These are phyloP conservation scores for Discoglossus pictus DNA, from an alignment of 2,797 vertebrate species.

Conservation along the genomic window DNA sequence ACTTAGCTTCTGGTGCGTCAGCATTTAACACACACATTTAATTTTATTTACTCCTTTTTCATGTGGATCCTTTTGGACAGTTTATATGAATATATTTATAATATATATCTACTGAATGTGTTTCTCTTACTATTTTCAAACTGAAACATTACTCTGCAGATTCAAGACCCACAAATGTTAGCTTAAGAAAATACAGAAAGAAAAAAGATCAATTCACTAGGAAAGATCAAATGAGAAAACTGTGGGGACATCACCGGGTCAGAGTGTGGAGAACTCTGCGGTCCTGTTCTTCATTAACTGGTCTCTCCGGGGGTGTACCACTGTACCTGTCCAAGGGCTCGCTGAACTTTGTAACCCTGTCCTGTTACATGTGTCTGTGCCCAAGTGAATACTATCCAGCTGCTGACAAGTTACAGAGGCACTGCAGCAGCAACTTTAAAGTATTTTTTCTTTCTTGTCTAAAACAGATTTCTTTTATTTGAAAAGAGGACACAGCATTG, in stretches of 20 bases:
- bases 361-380: constrained; percentile 74
- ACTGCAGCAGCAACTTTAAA: constrained; percentile 78
- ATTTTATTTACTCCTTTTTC: too few relatives aligned
- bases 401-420: constrained; percentile 79
- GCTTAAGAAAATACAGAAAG: constrained; percentile 74
- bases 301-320: constrained; percentile 84
- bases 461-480: constrained; percentile 66
- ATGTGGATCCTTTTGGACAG: too few relatives aligned
- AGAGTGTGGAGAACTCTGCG: constrained; percentile 86
- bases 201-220: constrained; percentile 79
- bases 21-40: too few relatives aligned
- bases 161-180: constrained; percentile 76
- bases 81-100: too few relatives aligned
- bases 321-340: constrained; percentile 93
- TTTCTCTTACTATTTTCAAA: too few relatives aligned
- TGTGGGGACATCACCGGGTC: constrained; percentile 80
- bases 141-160: constrained; percentile 74
- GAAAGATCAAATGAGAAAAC: constrained; percentile 82
- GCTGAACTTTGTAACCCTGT: constrained; percentile 89
- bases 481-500: constrained; percentile 75
- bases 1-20: too few relatives aligned
- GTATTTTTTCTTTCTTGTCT: constrained; percentile 78
- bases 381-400: constrained; percentile 77
- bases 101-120: too few relatives aligned
- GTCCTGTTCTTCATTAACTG: constrained; percentile 95